Evolutionary conservation across 2,888 invertebrate species (phyloP).

Genomic region (Tipula helvola): DNA sequence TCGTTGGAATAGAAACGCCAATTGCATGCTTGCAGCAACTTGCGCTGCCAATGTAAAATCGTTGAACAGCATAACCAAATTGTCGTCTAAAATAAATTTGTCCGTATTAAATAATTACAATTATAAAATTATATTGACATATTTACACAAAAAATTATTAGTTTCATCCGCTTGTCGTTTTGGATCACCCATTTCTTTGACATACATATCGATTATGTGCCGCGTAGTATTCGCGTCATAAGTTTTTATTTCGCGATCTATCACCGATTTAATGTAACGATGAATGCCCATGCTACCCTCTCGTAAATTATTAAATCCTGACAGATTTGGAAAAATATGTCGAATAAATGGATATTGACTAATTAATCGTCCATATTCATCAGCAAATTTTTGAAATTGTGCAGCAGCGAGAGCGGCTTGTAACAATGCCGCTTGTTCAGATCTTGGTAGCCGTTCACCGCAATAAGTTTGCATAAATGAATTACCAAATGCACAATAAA

Average conservation of each 20-base stretch:
- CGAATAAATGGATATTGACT: slow-evolving; percentile 28
- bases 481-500: too few relatives aligned
- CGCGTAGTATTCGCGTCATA: too few relatives aligned
- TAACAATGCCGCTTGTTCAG: slow-evolving; percentile 30
- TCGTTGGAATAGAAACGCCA: slow-evolving; percentile 42
- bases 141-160: slow-evolving; percentile 17
- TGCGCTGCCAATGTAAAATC: slow-evolving; percentile 51
- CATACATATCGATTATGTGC: slow-evolving; percentile 19
- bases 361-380: slow-evolving; percentile 46
- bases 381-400: slow-evolving; percentile 42
- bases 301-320: slow-evolving; percentile 37
- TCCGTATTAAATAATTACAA: neutral
- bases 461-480: too few relatives aligned
- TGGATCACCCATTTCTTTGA: slow-evolving; percentile 8
- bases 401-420: slow-evolving; percentile 29
- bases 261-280: slow-evolving; percentile 39
- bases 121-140: neutral
- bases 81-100: slow-evolving; percentile 34
- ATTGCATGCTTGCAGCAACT: slow-evolving; percentile 37
- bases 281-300: slow-evolving; percentile 27
- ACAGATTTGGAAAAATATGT: slow-evolving; percentile 42
- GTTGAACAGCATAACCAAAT: slow-evolving; percentile 41
- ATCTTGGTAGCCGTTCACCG: too few relatives aligned
- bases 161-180: slow-evolving; percentile 17
- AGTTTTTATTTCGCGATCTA: slow-evolving; percentile 37